Percentiles rank a stretch among this genome's conserved stretches.
phyloP scores from a whole-genome alignment of 2,888 invertebrate genomes.

The Tryphoninae sp. region DNA sequence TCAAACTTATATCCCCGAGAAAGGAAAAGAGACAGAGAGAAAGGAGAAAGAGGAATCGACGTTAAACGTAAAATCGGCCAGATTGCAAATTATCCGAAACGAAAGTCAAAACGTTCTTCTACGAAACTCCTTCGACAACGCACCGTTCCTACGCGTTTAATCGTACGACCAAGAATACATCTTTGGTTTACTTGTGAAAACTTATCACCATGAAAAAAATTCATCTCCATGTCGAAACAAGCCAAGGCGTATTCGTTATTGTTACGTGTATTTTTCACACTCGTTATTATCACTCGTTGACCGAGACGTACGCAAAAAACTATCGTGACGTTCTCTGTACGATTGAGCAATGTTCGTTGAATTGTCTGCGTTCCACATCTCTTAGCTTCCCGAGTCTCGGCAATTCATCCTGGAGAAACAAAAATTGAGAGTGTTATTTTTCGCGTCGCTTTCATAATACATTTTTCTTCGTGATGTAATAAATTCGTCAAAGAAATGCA shows the following conservation, averaged over 20 bases:
- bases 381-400: not conserved
- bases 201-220: not conserved
- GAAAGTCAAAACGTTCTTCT: conserved; percentile 29
- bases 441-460: not conserved
- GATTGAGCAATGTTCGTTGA: not conserved
- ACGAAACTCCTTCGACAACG: not conserved
- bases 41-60: conserved; percentile 50
- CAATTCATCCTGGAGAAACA: no score
- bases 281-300: not conserved
- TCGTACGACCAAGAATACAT: not conserved
- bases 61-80: conserved; percentile 12
- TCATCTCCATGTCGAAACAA: not conserved
- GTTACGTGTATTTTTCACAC: no score
- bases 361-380: not conserved
- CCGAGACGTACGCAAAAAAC: not conserved
- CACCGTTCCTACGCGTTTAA: conserved; percentile 4
- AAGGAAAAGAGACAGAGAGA: conserved; percentile 7
- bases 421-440: not conserved
- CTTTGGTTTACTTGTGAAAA: not conserved
- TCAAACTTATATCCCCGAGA: not conserved
- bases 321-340: not conserved
- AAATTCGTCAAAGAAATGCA: conserved; percentile 20
- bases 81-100: not conserved
- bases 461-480: conserved; percentile 7
- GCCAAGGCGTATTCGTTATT: no score